These are phyloP conservation scores for Bungarus multicinctus DNA, from an alignment of 2,113 vertebrate genomes.

Conservation along the genomic window DNA sequence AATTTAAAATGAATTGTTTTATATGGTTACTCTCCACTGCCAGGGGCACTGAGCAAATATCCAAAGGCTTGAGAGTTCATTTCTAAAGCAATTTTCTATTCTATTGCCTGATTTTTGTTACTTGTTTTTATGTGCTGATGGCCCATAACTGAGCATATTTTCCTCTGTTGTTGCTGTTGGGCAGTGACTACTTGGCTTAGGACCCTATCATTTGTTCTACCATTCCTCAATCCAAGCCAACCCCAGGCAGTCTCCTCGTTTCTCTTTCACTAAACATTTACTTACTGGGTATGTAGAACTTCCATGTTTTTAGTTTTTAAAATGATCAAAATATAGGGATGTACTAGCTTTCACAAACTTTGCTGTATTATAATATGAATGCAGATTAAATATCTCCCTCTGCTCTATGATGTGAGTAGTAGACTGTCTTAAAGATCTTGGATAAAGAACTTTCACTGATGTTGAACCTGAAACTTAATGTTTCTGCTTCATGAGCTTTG, in stretches of 20 bases:
- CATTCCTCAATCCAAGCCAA: neutral
- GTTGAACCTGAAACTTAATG: neutral
- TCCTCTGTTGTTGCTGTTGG: neutral
- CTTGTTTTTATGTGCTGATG: neutral
- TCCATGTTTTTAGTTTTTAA: neutral
- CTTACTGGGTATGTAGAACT: neutral
- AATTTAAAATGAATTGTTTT: neutral
- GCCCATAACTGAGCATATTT: neutral
- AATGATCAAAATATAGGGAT: neutral
- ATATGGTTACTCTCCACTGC: neutral
- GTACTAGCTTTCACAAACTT: neutral
- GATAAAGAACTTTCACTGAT: neutral
- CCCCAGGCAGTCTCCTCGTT: neutral
- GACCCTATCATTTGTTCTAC: neutral
- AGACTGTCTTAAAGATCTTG: neutral
- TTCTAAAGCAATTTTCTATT: neutral
- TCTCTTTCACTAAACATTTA: neutral
- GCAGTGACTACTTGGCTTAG: neutral
- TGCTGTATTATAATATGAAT: neutral
- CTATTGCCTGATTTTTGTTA: neutral
- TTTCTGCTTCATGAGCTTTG: neutral
- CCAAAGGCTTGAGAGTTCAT: neutral
- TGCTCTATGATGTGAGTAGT: neutral
- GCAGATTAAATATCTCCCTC: neutral
- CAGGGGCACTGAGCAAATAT: neutral